Evolutionary conservation across 53 echinoderm and acorn worm species (phyloP).

Genomic region (Luidia sarsii): DNA sequence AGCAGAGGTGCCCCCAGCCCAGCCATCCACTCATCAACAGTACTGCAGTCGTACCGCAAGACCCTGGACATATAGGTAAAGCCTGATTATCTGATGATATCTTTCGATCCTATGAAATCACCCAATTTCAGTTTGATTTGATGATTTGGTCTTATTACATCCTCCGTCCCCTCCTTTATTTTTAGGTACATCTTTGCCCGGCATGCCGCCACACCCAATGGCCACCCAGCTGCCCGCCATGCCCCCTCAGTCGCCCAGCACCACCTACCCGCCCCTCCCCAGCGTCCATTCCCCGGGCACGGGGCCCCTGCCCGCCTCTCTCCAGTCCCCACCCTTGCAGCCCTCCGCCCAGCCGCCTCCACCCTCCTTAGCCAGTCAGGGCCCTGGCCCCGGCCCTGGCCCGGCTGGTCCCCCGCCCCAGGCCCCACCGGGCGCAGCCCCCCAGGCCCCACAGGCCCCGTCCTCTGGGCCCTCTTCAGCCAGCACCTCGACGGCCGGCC

Average conservation of each 20-base stretch:
- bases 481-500: conserved; percentile 44
- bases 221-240: conserved; percentile 34
- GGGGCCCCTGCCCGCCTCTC: conserved; percentile 13
- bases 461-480: conserved; percentile 24
- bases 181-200: conserved; percentile 48
- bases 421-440: conserved; percentile 19
- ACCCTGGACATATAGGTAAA: conserved; percentile 43
- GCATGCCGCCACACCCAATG: conserved; percentile 44
- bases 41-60: conserved; percentile 47
- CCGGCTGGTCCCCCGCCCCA: background rate
- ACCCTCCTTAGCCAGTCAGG: conserved; percentile 29
- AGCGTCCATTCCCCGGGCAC: conserved; percentile 27
- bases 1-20: conserved; percentile 19
- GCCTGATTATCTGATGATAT: too few species aligned
- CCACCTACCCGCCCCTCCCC: conserved; percentile 38
- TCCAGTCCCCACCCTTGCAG: conserved; percentile 23
- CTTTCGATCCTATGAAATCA: too few species aligned
- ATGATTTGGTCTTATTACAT: too few species aligned
- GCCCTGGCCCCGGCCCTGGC: background rate
- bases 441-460: conserved; percentile 16
- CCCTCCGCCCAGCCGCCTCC: conserved; percentile 33
- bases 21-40: conserved; percentile 38
- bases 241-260: conserved; percentile 43
- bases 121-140: background rate
- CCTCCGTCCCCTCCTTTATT: background rate